Percentiles rank a stretch among this genome's conserved stretches.
These are phyloP conservation scores for Phymanthus crucifer DNA, from an alignment of 92 coral and sea anemone genomes.

Conservation along the genomic window DNA sequence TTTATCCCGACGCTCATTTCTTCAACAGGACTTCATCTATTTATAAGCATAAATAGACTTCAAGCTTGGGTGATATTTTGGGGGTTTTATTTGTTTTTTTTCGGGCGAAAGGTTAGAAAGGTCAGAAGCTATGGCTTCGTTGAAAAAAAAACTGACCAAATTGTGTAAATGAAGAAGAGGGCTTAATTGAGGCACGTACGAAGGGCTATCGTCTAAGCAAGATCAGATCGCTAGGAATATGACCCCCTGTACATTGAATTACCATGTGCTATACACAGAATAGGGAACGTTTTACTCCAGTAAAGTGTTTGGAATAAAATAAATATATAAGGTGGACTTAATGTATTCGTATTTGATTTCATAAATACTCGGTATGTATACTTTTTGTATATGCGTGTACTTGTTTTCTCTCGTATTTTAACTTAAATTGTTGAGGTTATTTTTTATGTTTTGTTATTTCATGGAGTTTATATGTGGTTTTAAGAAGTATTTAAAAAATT, in stretches of 20 bases:
- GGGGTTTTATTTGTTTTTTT: constrained; percentile 50
- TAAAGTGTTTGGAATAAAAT: not conserved
- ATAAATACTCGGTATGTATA: not conserved
- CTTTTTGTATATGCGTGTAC: no score
- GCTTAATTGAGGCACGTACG: constrained; percentile 1
- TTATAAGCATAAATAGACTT: constrained; percentile 42
- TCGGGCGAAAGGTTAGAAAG: constrained; percentile 71
- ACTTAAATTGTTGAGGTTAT: not conserved
- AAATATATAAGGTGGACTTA: not conserved
- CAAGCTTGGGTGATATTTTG: constrained; percentile 58
- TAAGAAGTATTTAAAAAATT: not conserved
- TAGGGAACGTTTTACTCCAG: not conserved
- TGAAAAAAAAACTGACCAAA: constrained; percentile 15
- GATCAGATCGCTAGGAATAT: constrained; percentile 2
- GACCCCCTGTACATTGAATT: not conserved
- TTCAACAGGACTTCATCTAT: constrained; percentile 11
- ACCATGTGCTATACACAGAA: no score
- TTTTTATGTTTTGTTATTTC: not conserved
- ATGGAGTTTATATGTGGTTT: not conserved
- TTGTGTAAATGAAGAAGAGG: constrained; percentile 13
- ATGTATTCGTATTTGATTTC: not conserved
- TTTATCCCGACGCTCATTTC: not conserved
- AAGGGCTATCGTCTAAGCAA: not conserved
- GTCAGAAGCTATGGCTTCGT: constrained; percentile 64
- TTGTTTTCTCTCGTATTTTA: no score